Percentiles rank a stretch among this genome's conserved stretches.
These are phyloP conservation scores for Drusus annulatus DNA, from an alignment of 1,140 invertebrate genomes.

Conservation along the genomic window DNA sequence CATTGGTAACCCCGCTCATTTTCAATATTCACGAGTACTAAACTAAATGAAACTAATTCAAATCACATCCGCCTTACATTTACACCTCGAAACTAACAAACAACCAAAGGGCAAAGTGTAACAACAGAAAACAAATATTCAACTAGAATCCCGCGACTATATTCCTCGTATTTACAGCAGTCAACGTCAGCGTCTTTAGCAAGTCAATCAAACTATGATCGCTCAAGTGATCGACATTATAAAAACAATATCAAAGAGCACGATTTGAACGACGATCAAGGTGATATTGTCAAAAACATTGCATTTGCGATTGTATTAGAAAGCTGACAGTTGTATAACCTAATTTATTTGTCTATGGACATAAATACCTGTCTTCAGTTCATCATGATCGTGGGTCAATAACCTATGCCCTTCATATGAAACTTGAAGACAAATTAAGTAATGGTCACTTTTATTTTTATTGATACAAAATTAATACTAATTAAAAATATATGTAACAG, in stretches of 20 bases:
- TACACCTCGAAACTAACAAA: background rate
- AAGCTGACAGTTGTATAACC: conserved; percentile 11
- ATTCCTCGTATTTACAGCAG: no score
- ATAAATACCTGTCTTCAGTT: background rate
- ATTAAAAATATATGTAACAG: no score
- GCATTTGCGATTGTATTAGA: background rate
- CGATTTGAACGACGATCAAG: background rate
- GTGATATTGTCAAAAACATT: background rate
- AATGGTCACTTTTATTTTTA: no score
- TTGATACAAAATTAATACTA: no score
- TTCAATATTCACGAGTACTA: background rate
- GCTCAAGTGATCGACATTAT: background rate
- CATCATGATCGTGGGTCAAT: no score
- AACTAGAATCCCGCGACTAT: no score
- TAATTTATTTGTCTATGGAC: conserved; percentile 5
- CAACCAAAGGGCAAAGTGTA: conserved; percentile 8
- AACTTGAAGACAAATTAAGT: no score
- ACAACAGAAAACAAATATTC: conserved; percentile 1
- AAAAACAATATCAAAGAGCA: background rate
- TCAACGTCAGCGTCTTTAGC: background rate
- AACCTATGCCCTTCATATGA: no score
- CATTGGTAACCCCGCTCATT: conserved; percentile 13
- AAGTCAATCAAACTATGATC: background rate
- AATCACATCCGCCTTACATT: background rate
- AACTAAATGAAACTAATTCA: background rate